These are phyloP conservation scores for Indicator indicator DNA, from an alignment of 2,113 vertebrate species.

Conservation along the genomic window DNA sequence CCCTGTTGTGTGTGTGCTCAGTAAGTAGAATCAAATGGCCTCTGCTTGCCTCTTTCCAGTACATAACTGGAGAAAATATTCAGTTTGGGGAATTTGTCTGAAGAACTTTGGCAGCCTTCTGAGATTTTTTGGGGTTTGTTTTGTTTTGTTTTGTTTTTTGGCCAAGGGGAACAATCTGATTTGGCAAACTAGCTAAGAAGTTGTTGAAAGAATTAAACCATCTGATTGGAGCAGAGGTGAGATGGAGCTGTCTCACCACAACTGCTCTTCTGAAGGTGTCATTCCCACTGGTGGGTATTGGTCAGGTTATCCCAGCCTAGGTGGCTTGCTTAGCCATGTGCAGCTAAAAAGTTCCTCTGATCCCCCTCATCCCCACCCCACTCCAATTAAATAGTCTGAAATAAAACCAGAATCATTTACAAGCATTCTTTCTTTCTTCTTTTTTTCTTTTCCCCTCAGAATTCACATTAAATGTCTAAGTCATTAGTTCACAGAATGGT, in stretches of 20 bases:
- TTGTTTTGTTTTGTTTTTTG: neutral
- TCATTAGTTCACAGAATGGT: neutral
- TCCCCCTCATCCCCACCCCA: neutral
- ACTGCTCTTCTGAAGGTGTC: neutral
- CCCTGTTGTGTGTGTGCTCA: neutral
- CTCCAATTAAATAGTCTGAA: neutral
- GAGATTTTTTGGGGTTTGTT: neutral
- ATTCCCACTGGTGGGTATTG: neutral
- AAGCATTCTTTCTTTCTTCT: neutral
- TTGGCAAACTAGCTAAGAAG: neutral
- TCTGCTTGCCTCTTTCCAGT: slow-evolving; percentile 3
- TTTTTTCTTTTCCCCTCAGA: neutral
- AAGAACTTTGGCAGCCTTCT: neutral
- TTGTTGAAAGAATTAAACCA: slow-evolving; percentile 1
- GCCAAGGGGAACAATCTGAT: neutral
- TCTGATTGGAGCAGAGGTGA: neutral
- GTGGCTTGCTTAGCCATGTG: neutral
- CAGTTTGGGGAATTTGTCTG: neutral
- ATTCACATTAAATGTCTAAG: neutral
- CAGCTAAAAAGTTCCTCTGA: neutral
- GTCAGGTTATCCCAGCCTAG: neutral
- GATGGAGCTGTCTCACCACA: neutral
- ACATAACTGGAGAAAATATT: neutral
- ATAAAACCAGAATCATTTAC: neutral
- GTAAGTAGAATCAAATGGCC: neutral